Conservation (phyloP, 2,797 vertebrate genomes). For the Brachyrhaphis roseni region DNA sequence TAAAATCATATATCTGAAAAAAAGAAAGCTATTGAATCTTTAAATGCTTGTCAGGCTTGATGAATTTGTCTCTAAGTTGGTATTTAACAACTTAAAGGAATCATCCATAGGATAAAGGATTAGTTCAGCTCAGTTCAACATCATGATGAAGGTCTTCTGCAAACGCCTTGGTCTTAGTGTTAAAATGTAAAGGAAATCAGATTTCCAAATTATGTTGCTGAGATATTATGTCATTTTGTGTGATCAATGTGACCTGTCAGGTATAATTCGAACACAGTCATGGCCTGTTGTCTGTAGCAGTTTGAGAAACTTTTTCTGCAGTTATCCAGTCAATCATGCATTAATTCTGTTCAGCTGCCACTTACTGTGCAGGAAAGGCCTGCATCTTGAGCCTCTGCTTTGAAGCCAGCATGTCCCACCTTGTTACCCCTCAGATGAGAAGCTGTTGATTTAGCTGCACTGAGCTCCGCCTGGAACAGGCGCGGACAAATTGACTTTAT, state of each 20-base stretch:
- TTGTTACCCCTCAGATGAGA: slow-evolving; percentile 36
- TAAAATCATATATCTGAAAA: background rate
- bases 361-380: slow-evolving; percentile 10
- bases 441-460: slow-evolving; percentile 33
- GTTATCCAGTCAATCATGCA: background rate
- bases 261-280: background rate
- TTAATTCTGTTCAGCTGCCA: background rate
- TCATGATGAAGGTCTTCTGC: background rate
- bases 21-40: no score
- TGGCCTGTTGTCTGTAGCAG: background rate
- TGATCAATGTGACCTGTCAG: background rate
- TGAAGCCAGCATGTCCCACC: slow-evolving; percentile 31
- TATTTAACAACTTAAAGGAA: background rate
- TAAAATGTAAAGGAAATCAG: background rate
- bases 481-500: slow-evolving; percentile 70
- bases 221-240: background rate
- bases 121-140: background rate
- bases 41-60: background rate
- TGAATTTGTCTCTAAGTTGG: background rate
- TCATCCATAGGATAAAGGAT: background rate
- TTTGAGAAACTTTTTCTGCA: background rate
- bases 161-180: background rate
- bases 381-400: slow-evolving; percentile 14
- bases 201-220: background rate
- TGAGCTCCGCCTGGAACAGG: slow-evolving; percentile 45